Evolutionary conservation across 2,113 vertebrate genomes (phyloP), one percentile per base, ranked within the genome.

Genomic region (Toxostoma redivivum): DNA sequence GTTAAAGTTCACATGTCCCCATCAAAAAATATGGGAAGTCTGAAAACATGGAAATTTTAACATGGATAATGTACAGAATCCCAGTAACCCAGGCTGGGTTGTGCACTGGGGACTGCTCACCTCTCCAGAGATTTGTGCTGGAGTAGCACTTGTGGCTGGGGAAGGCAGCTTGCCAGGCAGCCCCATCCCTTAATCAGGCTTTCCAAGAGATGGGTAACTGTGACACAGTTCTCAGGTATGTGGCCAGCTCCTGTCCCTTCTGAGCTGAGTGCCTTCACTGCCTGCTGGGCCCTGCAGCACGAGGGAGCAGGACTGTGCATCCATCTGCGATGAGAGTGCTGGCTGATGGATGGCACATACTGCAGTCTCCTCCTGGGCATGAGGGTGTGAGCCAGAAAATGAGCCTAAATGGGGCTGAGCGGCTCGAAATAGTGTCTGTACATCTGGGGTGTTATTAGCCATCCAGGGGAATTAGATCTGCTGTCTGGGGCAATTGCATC

Each of bases 231-330:
- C 53, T n/a, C 58, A 44, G 45, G 27, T 24, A 35, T 35, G 66
- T 17, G 28, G 5, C 25, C 58, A 77, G 48, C 7, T 48, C 61
- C 33, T 72, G 57, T 21, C 35, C 67, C 0, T 0, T 3, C 62
- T 1, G 0, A 19, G 44, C 44, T 56, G 44, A 21, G 48, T 27
- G 4, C 61, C 35, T 25, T 25, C 17, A 7, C 33, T 72, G 44
- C 44, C 61, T 1, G 1, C 38, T 27, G 57, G 66, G 35, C 11
- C 12, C 7, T 7, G 40, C 1, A 7, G 7, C 27, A 11, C 0
- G 1, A 50, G 58, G 50, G 25, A 93, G 61, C 12, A 3, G 38
- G 3, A 19, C 24, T 33, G 25, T 27, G 21, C 3, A 0, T 65
- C 1, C 1, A 0, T 18, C 27, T 47, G 31, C 40, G 44, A 10